Evolutionary conservation across 2,888 invertebrate genomes (phyloP), one percentile per base, ranked within the genome.

Genomic region (Norana najaformis): DNA sequence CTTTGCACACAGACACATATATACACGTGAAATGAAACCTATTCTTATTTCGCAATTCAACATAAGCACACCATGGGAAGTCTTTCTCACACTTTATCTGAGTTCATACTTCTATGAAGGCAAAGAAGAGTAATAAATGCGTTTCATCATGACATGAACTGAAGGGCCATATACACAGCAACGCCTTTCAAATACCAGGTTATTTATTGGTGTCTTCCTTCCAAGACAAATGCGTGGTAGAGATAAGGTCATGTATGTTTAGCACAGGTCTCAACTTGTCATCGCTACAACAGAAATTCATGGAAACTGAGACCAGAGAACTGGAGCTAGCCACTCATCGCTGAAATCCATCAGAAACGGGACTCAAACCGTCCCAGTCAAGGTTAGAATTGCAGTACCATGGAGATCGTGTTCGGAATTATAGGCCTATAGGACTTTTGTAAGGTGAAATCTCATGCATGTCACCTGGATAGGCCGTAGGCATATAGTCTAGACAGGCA

Each of bases 141-240:
- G 69, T 69, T n/a, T 69, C 69, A 16, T n/a, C 69, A 69, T 69
- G 69, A 69, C 69, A n/a, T 69, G 69, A 69, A 69, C n/a, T 69
- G 69, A 69, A n/a, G 69, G 11, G 30, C 0, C 69, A 8, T n/a
- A 69, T 69, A n/a, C 69, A 69, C 11, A 69, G n/a, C 69, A n/a
- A 69, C 69, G 69, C 69, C 69, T 69, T 69, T 69, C 69, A 69
- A n/a, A 8, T n/a, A 69, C 8, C 69, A n/a, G 13, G 30, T 69
- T 69, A 69, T 69, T 69, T 69, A 69, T 69, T n/a, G 69, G 69
- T 30, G 30, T n/a, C 30, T 69, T n/a, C 11, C 30, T 69, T 69
- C 69, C 69, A n/a, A n/a, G n/a, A n/a, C 69, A 69, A 69, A 69
- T n/a, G 69, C 69, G 11, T 69, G n/a, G 69, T 1, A 69, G n/a